phyloP scores from a whole-genome alignment of 2,888 invertebrate genomes.

The Byasa hedistus region DNA sequence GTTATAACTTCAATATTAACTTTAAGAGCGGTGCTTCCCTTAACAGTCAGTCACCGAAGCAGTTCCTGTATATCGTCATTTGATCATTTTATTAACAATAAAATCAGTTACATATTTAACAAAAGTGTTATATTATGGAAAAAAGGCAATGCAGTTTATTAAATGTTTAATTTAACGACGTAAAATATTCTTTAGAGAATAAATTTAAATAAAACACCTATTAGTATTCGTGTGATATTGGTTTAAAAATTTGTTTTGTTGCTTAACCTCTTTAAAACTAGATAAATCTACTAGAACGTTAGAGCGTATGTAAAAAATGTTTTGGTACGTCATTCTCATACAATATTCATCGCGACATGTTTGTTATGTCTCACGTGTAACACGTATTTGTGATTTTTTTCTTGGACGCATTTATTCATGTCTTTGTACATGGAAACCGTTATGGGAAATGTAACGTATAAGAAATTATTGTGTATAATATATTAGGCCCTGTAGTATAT shows the following conservation, averaged over 20 bases:
- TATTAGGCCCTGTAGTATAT: background rate
- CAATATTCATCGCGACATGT: conserved; percentile 22
- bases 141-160: background rate
- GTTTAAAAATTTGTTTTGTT: background rate
- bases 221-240: conserved; percentile 9
- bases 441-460: conserved; percentile 16
- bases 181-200: background rate
- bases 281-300: conserved; percentile 6
- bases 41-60: no score
- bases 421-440: conserved; percentile 24
- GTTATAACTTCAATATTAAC: no score
- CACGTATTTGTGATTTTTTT: conserved; percentile 29
- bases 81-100: no score
- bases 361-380: conserved; percentile 19
- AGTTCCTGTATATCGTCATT: no score
- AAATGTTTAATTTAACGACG: background rate
- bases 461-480: conserved; percentile 3
- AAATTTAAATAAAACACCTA: conserved; percentile 13
- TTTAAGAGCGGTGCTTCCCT: no score
- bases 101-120: no score
- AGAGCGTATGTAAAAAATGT: conserved; percentile 9
- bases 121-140: no score
- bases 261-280: conserved; percentile 17
- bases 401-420: conserved; percentile 22
- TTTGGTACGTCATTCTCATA: conserved; percentile 17